These are phyloP conservation scores for Vicugna pacos DNA, from an alignment of 2,113 vertebrate species.

Conservation along the genomic window DNA sequence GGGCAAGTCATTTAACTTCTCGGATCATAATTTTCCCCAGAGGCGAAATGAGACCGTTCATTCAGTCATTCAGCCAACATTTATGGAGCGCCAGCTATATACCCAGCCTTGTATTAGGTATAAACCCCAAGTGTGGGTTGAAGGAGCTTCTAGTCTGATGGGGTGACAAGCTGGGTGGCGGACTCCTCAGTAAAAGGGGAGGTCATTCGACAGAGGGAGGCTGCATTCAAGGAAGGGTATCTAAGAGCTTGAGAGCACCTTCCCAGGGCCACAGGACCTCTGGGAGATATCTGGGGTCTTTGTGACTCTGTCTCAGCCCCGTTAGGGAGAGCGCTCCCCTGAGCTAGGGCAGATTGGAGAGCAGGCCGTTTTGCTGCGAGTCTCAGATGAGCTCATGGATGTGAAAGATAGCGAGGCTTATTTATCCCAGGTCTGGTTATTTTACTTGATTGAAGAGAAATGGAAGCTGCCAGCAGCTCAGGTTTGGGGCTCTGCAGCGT, in stretches of 20 bases:
- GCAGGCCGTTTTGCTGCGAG: background rate
- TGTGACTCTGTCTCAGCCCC: background rate
- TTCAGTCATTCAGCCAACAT: background rate
- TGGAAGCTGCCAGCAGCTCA: background rate
- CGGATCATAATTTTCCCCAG: background rate
- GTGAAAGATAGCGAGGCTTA: background rate
- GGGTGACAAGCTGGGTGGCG: background rate
- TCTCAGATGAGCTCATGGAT: constrained; percentile 1
- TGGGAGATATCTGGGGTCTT: background rate
- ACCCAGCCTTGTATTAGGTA: background rate
- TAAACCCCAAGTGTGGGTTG: background rate
- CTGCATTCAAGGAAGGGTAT: background rate
- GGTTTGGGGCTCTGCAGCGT: background rate
- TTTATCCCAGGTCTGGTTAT: constrained; percentile 10
- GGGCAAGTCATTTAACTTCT: background rate
- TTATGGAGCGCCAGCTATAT: background rate
- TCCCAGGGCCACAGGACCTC: background rate
- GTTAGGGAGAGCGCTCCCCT: background rate
- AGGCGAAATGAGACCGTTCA: background rate
- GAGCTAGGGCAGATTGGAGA: background rate
- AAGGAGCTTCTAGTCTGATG: background rate
- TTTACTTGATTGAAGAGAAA: background rate
- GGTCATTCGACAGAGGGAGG: background rate
- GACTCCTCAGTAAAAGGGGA: too few species aligned
- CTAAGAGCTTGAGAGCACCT: background rate